A percentile compares a stretch with the other conserved stretches of the same genome.
These are phyloP conservation scores for Pyxicephalus adspersus DNA, from an alignment of 2,113 vertebrate genomes.

Conservation along the genomic window DNA sequence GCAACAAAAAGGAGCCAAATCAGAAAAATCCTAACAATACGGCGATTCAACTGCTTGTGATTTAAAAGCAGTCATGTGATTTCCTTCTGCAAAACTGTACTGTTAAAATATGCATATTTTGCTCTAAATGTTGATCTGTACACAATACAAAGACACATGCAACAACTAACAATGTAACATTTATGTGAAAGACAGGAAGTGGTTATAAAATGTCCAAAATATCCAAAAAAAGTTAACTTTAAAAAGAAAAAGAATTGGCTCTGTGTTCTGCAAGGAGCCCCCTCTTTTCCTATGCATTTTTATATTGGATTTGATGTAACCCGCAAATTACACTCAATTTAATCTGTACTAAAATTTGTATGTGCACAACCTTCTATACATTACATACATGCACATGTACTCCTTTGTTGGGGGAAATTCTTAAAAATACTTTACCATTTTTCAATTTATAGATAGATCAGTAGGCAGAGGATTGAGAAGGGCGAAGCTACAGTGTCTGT, in stretches of 20 bases:
- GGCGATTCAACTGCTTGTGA: slow-evolving; percentile 63
- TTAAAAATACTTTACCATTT: too few species aligned
- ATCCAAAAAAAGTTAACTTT: slow-evolving; percentile 23
- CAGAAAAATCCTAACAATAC: slow-evolving; percentile 64
- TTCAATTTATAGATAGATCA: too few species aligned
- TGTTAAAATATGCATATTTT: slow-evolving; percentile 63
- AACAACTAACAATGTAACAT: slow-evolving; percentile 36
- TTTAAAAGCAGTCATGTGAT: slow-evolving; percentile 69
- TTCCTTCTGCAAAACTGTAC: slow-evolving; percentile 61
- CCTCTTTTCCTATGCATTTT: not conserved
- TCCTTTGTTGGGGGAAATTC: too few species aligned
- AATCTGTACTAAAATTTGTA: too few species aligned
- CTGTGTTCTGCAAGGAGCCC: slow-evolving; percentile 19
- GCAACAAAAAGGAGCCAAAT: slow-evolving; percentile 65
- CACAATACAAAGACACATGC: slow-evolving; percentile 53
- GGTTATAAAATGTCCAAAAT: slow-evolving; percentile 43
- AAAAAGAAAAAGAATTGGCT: not conserved
- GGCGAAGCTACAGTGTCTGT: too few species aligned
- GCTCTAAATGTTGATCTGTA: slow-evolving; percentile 55
- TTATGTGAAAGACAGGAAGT: slow-evolving; percentile 44
- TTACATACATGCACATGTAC: too few species aligned
- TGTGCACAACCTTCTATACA: too few species aligned
- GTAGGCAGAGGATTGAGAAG: too few species aligned
- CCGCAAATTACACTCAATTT: too few species aligned
- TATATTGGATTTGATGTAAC: not conserved